Conservation (phyloP, 2,113 vertebrate genomes). For the Pseudorhombus dupliciocellatus region DNA sequence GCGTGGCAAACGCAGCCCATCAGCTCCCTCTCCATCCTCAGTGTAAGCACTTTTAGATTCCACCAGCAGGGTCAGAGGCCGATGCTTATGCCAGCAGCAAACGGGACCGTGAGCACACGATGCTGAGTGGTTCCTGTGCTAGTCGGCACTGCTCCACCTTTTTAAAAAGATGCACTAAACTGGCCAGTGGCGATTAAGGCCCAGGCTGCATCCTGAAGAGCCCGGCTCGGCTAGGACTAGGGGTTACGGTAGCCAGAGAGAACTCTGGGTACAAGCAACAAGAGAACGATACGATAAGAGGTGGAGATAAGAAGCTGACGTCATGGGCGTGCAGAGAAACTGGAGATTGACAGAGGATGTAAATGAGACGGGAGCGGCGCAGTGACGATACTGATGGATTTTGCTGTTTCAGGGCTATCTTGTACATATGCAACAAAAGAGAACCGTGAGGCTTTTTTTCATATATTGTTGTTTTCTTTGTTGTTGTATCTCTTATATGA, state of each 20-base stretch:
- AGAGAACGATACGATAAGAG: slow-evolving; percentile 5
- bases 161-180: slow-evolving; percentile 60
- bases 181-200: slow-evolving; percentile 23
- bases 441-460: slow-evolving; percentile 58
- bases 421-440: slow-evolving; percentile 74
- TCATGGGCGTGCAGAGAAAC: slow-evolving; percentile 11
- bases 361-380: slow-evolving; percentile 33
- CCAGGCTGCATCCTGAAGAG: background rate
- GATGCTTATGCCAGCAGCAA: slow-evolving; percentile 14
- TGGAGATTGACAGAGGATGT: slow-evolving; percentile 17
- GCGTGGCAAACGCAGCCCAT: slow-evolving; percentile 22
- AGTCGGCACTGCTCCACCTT: slow-evolving; percentile 25
- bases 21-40: slow-evolving; percentile 40
- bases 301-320: slow-evolving; percentile 16
- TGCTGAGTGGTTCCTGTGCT: slow-evolving; percentile 12
- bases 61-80: slow-evolving; percentile 41
- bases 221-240: background rate
- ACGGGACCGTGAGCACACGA: slow-evolving; percentile 8
- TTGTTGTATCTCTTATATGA: slow-evolving; percentile 68
- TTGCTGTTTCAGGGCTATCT: slow-evolving; percentile 75
- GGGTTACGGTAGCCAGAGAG: background rate
- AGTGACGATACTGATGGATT: slow-evolving; percentile 59
- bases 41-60: slow-evolving; percentile 50
- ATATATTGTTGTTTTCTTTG: slow-evolving; percentile 63
- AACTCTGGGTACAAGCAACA: slow-evolving; percentile 18